Base-by-base conservation (phyloP, 1,140 invertebrate species). In the Anastatus disparis region DNA sequence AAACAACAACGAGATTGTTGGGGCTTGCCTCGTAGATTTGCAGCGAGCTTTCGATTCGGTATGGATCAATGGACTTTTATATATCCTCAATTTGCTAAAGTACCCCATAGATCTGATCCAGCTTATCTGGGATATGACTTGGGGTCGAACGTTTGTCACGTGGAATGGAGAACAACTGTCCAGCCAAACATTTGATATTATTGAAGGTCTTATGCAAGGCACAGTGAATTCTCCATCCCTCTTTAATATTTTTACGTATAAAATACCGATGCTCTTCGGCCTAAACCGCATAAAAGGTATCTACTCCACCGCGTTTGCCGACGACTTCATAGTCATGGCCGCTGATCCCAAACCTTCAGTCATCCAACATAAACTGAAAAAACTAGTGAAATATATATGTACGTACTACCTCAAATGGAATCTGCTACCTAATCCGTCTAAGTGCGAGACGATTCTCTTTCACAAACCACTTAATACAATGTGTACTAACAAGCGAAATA, bases 131-230 rank as follows among this genome's bases (percentile, higher is more conserved):
- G 35, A 35, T 9, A 77, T 73, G 74, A 13, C 62, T 20, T 1
- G 40, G 0, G 24, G 42, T 1, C 72, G 70, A 20, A 12, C 22
- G 13, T 74, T 76, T 31, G 9, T 55, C 2, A 40, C 42, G 1
- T 24, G 10, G 0, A 31, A 53, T 20, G 31, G 35, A 6, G 6
- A 12, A 38, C 6, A 6, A 7, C 12, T 38, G 6, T 12, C 6
- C 35, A 38, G 3, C 1, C 3, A 2, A n/a, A 53, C 13, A 26
- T 53, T 53, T 17, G 7, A 3, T 2, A 70, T 75, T 8, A 12
- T n/a, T 15, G 74, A 77, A 48, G 73, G 73, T n/a, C 46, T 77
- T 13, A 71, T 73, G 20, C 70, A 77, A 67, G 73, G 72, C 0
- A 70, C 68, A 8, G 74, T 75, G n/a, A 74, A 53, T 38, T 74